Base-by-base conservation (phyloP, 2,888 invertebrate species). In the Aphodius sticticus region DNA sequence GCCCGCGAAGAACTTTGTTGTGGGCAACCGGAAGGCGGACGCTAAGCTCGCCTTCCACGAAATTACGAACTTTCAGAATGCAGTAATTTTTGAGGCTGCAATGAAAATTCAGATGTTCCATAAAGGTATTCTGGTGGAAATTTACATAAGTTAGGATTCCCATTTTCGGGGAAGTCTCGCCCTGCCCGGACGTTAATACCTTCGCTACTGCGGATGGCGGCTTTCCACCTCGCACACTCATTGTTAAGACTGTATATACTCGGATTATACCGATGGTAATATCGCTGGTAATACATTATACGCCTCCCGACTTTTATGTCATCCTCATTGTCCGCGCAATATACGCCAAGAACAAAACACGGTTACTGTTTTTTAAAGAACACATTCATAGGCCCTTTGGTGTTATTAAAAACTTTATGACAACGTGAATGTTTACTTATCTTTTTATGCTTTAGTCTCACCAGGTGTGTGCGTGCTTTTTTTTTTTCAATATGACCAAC, bases 1-100 rank as follows among this genome's bases (percentile, higher is more conserved):
- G 79, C 79, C 7, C 80, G 76, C 77, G 76, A 80, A 80, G 80
- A 78, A 80, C 80, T 80, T 80, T 80, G 78, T 80, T 80, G 80
- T 80, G 80, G 80, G 69, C 76, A 77, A 79, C 76, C 80, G 70
- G 78, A 75, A 77, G 75, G 78, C 79, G 74, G 77, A 35, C 36
- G 77, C 80, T 80, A 71, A 77, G 78, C 80, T 76, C 75, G 77
- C 80, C 53, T 9, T 7, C 53, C 80, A 16, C 78, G 71, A 78
- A 80, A 80, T 80, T 80, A 80, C 77, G 70, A 80, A 80, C 80
- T 80, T 80, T 77, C 75, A 80, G 80, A 80, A 80, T 80, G 80
- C 78, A 78, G 78, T 80, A 80, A 77, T 80, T 80, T 80, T 80
- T 78, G 78, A 78, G 82, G 79, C 76, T 79, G 79, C 79, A 79